Evolutionary conservation across 1,140 invertebrate genomes (phyloP), one percentile per base, ranked within the genome.

Genomic region (Drosophila sulfurigaster): DNA sequence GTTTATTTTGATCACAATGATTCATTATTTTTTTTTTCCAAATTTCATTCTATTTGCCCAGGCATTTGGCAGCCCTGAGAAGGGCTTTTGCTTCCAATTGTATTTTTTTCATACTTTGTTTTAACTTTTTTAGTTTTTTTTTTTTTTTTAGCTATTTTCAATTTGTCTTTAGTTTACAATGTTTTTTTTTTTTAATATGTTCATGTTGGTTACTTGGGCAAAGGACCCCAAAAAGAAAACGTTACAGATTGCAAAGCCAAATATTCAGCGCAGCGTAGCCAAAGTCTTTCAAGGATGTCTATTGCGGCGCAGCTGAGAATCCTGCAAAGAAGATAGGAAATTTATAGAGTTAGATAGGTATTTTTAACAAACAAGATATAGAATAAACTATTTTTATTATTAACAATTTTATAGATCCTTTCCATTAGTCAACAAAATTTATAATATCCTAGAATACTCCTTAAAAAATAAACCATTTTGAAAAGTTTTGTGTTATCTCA

Each of bases 1-100:
- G 78, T 86, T 82, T 88, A 88, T 86, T 86, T 75, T 88, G 82
- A 89, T 88, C 85, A 88, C 82, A 89, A 86, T 88, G 70, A 89
- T 88, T 82, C 56, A 60, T 83, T 62, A 75, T 82, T 79, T 83
- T 38, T 56, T 83, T 35, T 56, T 56, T 77, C 72, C 66, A 76
- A 87, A 83, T 78, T 82, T 78, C 73, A 52, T 87, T 75, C 78
- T 81, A 68, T 81, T 85, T 85, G 85, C 86, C 78, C 73, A 85
- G 81, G 62, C 78, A 70, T 68, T 78, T 88, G 85, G 78, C 81
- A 88, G 85, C 85, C 85, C 85, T 79, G 54, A 79, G n/a, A 89
- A 89, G 85, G 85, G 75, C 85, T 85, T 49, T 62, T 58, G 30
- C 58, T 70, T 46, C 59, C 48, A 10, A 38, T 65, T 59, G 25